phyloP scores from a whole-genome alignment of 2,888 invertebrate genomes.

The Lordiphosa fenestrarum region DNA sequence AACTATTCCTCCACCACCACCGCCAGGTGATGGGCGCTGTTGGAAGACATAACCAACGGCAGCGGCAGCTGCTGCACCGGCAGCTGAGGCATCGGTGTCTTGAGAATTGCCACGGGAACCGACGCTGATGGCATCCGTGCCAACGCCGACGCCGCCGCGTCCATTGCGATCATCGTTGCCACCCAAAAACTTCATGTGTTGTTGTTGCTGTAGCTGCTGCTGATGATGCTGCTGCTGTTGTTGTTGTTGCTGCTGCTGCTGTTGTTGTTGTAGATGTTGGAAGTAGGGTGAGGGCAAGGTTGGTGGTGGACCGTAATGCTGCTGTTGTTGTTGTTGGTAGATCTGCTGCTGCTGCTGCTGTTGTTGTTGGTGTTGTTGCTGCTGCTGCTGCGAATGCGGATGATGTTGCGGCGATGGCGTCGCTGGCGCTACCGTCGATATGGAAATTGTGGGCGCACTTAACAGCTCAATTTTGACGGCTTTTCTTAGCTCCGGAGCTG shows the following conservation, averaged over 20 bases:
- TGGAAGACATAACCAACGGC: constrained; percentile 93
- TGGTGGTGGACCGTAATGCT: constrained; percentile 41
- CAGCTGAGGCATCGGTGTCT: constrained; percentile 89
- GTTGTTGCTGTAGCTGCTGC: constrained; percentile 38
- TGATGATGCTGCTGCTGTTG: constrained; percentile 21
- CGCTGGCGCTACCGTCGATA: constrained; percentile 72
- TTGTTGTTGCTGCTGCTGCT: constrained; percentile 21
- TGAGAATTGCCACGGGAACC: constrained; percentile 81
- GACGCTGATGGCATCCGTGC: constrained; percentile 42
- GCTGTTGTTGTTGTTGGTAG: constrained; percentile 26
- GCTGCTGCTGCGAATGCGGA: constrained; percentile 24
- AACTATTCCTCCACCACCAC: constrained; percentile 36
- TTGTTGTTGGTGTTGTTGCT: constrained; percentile 21
- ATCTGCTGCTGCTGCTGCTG: constrained; percentile 23
- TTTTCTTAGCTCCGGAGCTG: constrained; percentile 61
- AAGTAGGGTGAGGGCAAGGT: constrained; percentile 24
- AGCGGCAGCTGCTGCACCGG: constrained; percentile 70
- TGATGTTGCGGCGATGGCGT: constrained; percentile 24
- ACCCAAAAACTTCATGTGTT: constrained; percentile 90
- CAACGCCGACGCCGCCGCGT: constrained; percentile 79
- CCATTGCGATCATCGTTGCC: constrained; percentile 85
- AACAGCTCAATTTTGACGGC: constrained; percentile 81
- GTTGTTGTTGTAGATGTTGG: constrained; percentile 34
- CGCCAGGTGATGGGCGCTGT: constrained; percentile 72
- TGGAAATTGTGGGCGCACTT: constrained; percentile 79